phyloP scores from a whole-genome alignment of 2,888 invertebrate genomes.

The Stenoptilia bipunctidactyla region DNA sequence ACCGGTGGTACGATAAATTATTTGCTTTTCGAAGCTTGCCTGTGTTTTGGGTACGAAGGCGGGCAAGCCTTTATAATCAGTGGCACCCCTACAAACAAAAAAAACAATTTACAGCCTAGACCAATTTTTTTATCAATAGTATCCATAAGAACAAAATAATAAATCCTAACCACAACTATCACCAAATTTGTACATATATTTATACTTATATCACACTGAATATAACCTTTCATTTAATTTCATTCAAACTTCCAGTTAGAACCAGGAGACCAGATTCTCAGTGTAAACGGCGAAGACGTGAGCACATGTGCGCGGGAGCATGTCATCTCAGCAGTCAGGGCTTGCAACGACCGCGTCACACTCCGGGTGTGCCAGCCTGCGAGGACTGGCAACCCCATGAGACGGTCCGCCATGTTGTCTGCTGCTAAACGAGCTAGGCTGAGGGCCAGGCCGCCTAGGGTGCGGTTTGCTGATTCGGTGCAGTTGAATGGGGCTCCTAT shows the following conservation, averaged over 20 bases:
- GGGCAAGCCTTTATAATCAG: too few species aligned
- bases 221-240: too few species aligned
- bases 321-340: constrained; percentile 88
- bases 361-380: constrained; percentile 89
- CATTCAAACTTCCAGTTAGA: constrained; percentile 69
- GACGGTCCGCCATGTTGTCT: constrained; percentile 87
- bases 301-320: constrained; percentile 87
- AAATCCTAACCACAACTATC: too few species aligned
- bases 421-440: constrained; percentile 89
- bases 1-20: too few species aligned
- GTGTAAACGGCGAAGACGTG: constrained; percentile 93
- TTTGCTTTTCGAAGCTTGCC: too few species aligned
- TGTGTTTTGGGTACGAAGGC: too few species aligned
- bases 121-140: too few species aligned
- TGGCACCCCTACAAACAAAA: too few species aligned
- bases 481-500: constrained; percentile 87
- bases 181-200: too few species aligned
- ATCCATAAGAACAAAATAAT: too few species aligned
- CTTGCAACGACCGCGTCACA: constrained; percentile 81
- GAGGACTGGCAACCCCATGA: constrained; percentile 60
- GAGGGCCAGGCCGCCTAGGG: constrained; percentile 84
- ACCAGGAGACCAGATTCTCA: constrained; percentile 92
- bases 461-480: constrained; percentile 91
- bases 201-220: too few species aligned
- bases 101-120: too few species aligned